Evolutionary conservation across 2,113 vertebrate species (phyloP).

Genomic region (Stigmatopora argus): DNA sequence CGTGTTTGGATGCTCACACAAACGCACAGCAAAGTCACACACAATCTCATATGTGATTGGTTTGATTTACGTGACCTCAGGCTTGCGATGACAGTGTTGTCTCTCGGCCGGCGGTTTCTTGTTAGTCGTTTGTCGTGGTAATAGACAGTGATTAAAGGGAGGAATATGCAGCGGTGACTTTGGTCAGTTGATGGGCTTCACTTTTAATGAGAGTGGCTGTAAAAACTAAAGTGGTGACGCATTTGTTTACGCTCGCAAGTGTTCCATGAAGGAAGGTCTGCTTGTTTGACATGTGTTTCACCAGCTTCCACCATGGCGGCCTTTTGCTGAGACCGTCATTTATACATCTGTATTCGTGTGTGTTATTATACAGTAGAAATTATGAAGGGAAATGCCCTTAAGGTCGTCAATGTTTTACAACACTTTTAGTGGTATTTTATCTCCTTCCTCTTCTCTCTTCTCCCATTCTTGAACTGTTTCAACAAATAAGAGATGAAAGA

Average conservation of each 20-base stretch:
- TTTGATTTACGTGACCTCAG: constrained; percentile 10
- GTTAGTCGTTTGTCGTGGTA: constrained; percentile 32
- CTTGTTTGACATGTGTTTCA: constrained; percentile 14
- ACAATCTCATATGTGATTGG: background rate
- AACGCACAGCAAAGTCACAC: constrained; percentile 1
- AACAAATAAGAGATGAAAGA: no score
- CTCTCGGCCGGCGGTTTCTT: constrained; percentile 26
- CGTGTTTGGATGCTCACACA: background rate
- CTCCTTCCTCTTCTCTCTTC: no score
- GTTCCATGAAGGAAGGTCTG: constrained; percentile 9
- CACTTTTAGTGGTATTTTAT: no score
- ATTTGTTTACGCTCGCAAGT: constrained; percentile 39
- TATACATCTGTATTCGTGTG: background rate
- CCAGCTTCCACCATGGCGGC: constrained; percentile 10
- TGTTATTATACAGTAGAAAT: background rate
- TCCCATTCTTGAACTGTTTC: no score
- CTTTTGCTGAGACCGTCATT: constrained; percentile 8
- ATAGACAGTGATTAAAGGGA: constrained; percentile 33
- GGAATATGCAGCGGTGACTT: constrained; percentile 29
- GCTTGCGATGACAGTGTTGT: constrained; percentile 12
- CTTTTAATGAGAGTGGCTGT: constrained; percentile 40
- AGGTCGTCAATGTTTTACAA: no score
- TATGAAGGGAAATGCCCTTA: background rate
- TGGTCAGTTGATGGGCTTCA: constrained; percentile 20
- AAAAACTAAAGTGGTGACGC: constrained; percentile 32